Conservation (phyloP, 2,888 invertebrate species). For the Hyalella azteca region DNA sequence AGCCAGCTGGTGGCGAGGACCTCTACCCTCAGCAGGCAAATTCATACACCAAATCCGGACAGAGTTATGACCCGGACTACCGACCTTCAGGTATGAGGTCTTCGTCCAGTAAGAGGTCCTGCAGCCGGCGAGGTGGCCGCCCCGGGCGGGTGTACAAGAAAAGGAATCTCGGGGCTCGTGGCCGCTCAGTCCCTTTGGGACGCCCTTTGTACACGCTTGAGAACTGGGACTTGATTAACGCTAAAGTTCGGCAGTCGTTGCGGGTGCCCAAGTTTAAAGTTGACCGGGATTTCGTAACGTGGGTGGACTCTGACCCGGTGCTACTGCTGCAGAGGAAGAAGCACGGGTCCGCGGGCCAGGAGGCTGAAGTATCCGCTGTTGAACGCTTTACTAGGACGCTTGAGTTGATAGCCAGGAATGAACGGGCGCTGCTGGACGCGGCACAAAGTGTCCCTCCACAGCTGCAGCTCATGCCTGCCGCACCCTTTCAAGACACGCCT, state of each 20-base stretch:
- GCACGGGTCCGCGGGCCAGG: background rate
- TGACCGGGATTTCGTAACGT: background rate
- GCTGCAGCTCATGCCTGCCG: background rate
- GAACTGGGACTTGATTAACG: background rate
- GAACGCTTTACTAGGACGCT: background rate
- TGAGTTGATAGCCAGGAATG: background rate
- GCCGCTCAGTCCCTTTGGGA: background rate
- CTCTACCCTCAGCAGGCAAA: background rate
- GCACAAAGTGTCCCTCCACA: background rate
- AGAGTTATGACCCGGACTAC: background rate
- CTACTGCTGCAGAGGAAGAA: background rate
- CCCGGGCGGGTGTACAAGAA: background rate
- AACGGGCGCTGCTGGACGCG: background rate
- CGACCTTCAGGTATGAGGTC: background rate
- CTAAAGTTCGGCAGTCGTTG: conserved; percentile 15
- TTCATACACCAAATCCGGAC: background rate
- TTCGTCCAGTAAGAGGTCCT: background rate
- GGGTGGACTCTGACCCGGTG: background rate
- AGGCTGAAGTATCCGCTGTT: background rate
- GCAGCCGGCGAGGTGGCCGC: background rate
- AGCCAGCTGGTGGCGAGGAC: background rate
- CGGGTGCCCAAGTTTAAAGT: conserved; percentile 20
- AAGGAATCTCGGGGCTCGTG: background rate
- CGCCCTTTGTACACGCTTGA: conserved; percentile 6
- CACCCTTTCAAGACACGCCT: background rate